These are phyloP conservation scores for Holotrichia oblita DNA, from an alignment of 1,140 invertebrate genomes.

Conservation along the genomic window DNA sequence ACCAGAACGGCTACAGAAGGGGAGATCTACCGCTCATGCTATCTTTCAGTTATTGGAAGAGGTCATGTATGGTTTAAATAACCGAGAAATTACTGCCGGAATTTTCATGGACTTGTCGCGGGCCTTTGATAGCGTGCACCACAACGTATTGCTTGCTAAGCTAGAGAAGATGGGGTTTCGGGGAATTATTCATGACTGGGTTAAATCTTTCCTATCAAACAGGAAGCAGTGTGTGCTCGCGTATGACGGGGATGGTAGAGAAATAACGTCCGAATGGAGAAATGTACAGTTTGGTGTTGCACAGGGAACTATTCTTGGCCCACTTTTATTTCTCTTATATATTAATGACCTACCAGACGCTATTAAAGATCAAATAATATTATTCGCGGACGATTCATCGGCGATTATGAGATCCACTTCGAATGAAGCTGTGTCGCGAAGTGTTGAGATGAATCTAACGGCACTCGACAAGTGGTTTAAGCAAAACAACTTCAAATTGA, in stretches of 20 bases:
- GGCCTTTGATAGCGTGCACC: conserved; percentile 54
- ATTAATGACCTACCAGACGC: not conserved
- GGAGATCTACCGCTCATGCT: conserved; percentile 1
- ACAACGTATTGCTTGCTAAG: conserved; percentile 51
- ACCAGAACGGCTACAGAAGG: conserved; percentile 13
- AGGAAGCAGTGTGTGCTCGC: conserved; percentile 48
- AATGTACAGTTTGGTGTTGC: not conserved
- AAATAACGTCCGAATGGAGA: conserved; percentile 6
- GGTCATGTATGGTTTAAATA: conserved; percentile 2
- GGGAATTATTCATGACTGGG: conserved; percentile 46
- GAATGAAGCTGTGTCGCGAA: not conserved
- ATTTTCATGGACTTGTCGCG: conserved; percentile 44
- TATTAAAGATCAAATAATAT: not conserved
- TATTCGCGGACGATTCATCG: conserved; percentile 1
- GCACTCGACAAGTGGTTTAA: not conserved
- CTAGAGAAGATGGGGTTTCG: conserved; percentile 51
- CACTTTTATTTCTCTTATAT: not conserved
- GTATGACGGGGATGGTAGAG: not conserved
- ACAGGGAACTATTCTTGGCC: conserved; percentile 22
- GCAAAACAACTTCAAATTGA: too few species aligned
- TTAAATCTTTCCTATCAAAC: conserved; percentile 51
- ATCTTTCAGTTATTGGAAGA: conserved; percentile 17
- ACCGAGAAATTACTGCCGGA: not conserved
- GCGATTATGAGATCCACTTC: not conserved
- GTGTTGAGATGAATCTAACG: not conserved